These are phyloP conservation scores for Neogobius melanostomus DNA, from an alignment of 2,113 vertebrate genomes.

Conservation along the genomic window DNA sequence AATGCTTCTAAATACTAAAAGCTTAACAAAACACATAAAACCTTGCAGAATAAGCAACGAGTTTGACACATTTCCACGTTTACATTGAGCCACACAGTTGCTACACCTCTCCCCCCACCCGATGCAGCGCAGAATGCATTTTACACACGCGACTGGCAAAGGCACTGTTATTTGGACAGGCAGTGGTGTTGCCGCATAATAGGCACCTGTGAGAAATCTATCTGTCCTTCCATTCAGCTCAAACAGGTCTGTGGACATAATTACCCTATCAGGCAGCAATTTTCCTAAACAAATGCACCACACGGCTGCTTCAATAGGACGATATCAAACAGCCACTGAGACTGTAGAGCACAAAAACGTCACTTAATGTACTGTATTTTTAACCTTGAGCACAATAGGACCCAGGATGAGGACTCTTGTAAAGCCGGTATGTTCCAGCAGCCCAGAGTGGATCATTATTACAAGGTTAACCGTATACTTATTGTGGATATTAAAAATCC, in stretches of 20 bases:
- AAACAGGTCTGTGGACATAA: conserved; percentile 44
- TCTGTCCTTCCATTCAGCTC: conserved; percentile 47
- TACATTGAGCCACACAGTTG: conserved; percentile 19
- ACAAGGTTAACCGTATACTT: too few species aligned
- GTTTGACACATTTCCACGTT: conserved; percentile 4
- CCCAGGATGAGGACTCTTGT: too few species aligned
- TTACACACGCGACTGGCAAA: conserved; percentile 35
- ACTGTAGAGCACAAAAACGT: not conserved
- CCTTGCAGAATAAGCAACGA: not conserved
- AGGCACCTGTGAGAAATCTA: conserved; percentile 31
- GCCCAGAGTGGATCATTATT: too few species aligned
- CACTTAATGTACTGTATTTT: not conserved
- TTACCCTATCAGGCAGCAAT: conserved; percentile 21
- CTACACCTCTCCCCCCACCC: not conserved
- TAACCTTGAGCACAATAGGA: not conserved
- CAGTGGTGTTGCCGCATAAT: conserved; percentile 17
- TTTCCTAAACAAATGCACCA: conserved; percentile 26
- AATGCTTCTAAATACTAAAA: too few species aligned
- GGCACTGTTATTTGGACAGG: conserved; percentile 48
- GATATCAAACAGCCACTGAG: conserved; percentile 17
- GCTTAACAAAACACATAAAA: not conserved
- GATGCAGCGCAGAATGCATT: conserved; percentile 10
- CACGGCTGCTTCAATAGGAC: conserved; percentile 22
- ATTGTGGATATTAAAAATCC: too few species aligned
- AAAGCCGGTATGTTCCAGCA: too few species aligned